Percentiles rank a stretch among this genome's conserved stretches.
phyloP scores from a whole-genome alignment of 2,888 invertebrate species.

The Nomada fabriciana region DNA sequence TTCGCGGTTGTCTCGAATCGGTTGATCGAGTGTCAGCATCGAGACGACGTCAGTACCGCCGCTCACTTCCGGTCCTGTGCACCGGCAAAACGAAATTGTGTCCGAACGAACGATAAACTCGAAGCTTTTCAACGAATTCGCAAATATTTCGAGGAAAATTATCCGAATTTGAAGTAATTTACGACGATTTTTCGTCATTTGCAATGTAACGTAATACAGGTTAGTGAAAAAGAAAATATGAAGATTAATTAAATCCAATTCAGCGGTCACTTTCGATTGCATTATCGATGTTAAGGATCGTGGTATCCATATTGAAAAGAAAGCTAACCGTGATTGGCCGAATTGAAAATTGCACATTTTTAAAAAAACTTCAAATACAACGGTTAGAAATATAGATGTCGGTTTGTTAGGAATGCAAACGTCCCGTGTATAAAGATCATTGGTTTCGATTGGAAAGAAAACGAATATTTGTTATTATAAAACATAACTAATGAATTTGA shows the following conservation, averaged over 20 bases:
- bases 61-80: constrained; percentile 49
- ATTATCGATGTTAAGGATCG: background rate
- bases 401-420: background rate
- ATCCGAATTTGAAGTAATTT: constrained; percentile 6
- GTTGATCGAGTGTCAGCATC: constrained; percentile 62
- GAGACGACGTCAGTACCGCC: constrained; percentile 44
- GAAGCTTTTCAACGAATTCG: constrained; percentile 28
- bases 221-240: constrained; percentile 23
- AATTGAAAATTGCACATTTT: background rate
- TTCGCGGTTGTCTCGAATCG: constrained; percentile 58
- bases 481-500: background rate
- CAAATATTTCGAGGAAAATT: background rate
- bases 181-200: background rate
- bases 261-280: background rate
- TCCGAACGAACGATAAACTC: constrained; percentile 46
- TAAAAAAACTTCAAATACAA: background rate
- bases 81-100: constrained; percentile 48
- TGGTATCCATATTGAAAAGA: constrained; percentile 16
- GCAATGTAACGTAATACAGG: constrained; percentile 28
- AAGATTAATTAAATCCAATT: background rate
- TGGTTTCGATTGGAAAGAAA: too few species aligned
- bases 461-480: background rate
- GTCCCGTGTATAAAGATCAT: too few species aligned
- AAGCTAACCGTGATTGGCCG: background rate
- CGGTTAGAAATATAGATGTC: background rate